Evolutionary conservation across 2,113 vertebrate genomes (phyloP), one percentile per base, ranked within the genome.

Genomic region (Lepus timidus): DNA sequence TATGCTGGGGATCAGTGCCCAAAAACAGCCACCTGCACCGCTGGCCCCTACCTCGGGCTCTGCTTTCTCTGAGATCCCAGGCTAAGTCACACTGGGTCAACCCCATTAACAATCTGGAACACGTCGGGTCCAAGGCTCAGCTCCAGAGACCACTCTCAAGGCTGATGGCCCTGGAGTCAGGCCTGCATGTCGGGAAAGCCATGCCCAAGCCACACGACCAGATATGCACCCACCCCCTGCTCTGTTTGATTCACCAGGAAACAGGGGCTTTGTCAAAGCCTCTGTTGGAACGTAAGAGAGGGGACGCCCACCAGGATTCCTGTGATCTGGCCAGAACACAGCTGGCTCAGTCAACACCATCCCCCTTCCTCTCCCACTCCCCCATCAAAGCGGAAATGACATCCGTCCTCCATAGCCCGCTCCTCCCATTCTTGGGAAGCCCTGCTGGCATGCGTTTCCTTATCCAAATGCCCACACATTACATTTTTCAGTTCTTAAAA

Each of bases 141-240:
- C 71, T 93, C 84, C 67, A 51, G 44, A 92, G 62, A n/a, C 81
- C 62, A 81, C 81, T 86, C 58, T 80, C 14, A 19, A 81, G 84
- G 51, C 49, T 49, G 85, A 68, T 20, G n/a, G 90, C 1, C 0
- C 31, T 13, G 1, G 22, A 95, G 29, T 22, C 7, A 64, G 80
- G 68, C n/a, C 71, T 49, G 16, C 73, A 49, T 55, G 36, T 51
- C n/a, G 25, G 71, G 0, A 29, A 55, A 71, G 65, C 58, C 81
- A 80, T 20, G 19, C 17, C 61, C 62, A 74, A 2, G 16, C 93
- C 95, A 58, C 29, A 62, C 64, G 6, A n/a, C 29, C 10, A 64
- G 44, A 51, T 29, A 20, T 25, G 52, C 9, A 16, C 52, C 39
- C 9, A 16, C 52, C n/a, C 51, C 73, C 27, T 9, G 64, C 33